Evolutionary conservation across 1,140 invertebrate species (phyloP), one percentile per base, ranked within the genome.

Genomic region (Mesaphorura yosii): DNA sequence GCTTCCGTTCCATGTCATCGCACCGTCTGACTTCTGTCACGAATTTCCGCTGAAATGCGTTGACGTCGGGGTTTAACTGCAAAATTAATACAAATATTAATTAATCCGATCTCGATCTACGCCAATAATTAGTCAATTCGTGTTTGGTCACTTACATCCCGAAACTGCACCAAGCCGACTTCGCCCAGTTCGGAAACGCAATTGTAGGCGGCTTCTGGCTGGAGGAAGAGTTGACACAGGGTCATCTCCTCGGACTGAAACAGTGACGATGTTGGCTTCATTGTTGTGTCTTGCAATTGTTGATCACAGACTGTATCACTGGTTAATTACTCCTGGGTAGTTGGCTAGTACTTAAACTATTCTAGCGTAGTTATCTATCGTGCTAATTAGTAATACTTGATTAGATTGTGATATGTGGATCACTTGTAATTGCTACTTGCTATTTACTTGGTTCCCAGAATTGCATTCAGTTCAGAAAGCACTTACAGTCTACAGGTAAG

Each of bases 121-220:
- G 22, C n/a, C n/a, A n/a, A n/a, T n/a, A n/a, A n/a, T n/a, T n/a
- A 12, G 20, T 31, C 47, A 25, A 48, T 6, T 38, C 12, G 10
- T 37, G 28, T 37, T 46, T 39, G 14, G 26, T 19, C 17, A 26
- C 84, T 84, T 75, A 91, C 86, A 74, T 93, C 88, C 68, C 87
- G 75, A 69, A 94, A 94, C 70, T 93, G 86, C 6, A 88, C 88
- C 26, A 92, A 74, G 15, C 89, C 89, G 52, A 92, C 73, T 75
- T 94, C 89, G 50, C 89, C 89, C 12, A 94, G 72, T 70, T 92
- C 87, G 12, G 87, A 88, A 51, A 93, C 88, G 75, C 88, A 92
- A 26, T 85, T 82, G 74, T 93, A 94, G 28, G 88, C 88, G 51
- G 88, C 87, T 76, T 94, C 89, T 70, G 86, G 88, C 72, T 91